Evolutionary conservation across 2,797 vertebrate species (phyloP).

Genomic region (Enteromius fasciolatus): DNA sequence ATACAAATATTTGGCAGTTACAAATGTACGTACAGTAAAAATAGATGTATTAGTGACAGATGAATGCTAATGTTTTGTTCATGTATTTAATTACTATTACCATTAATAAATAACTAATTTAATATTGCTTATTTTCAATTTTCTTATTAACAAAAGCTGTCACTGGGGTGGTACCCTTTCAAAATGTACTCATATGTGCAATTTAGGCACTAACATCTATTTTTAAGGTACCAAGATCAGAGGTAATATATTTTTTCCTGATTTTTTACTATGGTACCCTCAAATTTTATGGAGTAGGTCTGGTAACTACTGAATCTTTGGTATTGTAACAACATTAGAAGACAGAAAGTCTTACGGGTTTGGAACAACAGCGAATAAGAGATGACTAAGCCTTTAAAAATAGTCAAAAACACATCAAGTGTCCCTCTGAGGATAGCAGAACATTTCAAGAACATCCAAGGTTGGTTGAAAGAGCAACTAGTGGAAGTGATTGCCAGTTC

Average conservation of each 20-base stretch:
- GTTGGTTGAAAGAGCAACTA: conserved; percentile 15
- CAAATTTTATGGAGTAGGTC: not conserved
- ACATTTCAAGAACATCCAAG: conserved; percentile 22
- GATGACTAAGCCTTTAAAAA: not conserved
- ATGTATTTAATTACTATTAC: not conserved
- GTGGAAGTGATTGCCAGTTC: conserved; percentile 23
- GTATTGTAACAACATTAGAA: not conserved
- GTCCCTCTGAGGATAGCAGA: conserved; percentile 14
- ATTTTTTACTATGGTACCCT: not conserved
- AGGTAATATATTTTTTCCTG: not conserved
- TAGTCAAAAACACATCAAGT: not conserved
- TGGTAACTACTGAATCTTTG: not conserved
- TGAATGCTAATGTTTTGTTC: conserved; percentile 7
- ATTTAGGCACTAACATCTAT: not conserved
- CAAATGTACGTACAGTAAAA: not conserved
- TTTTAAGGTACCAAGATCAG: not conserved
- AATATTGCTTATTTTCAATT: not conserved
- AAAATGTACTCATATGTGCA: not conserved
- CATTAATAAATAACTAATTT: not conserved
- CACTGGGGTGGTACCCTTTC: not conserved
- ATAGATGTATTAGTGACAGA: not conserved
- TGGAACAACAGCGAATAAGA: not conserved
- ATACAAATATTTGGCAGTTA: not conserved
- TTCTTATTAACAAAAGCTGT: not conserved
- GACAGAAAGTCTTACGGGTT: not conserved